Evolutionary conservation across 1,140 invertebrate genomes (phyloP).

Genomic region (Epicauta chinensis): DNA sequence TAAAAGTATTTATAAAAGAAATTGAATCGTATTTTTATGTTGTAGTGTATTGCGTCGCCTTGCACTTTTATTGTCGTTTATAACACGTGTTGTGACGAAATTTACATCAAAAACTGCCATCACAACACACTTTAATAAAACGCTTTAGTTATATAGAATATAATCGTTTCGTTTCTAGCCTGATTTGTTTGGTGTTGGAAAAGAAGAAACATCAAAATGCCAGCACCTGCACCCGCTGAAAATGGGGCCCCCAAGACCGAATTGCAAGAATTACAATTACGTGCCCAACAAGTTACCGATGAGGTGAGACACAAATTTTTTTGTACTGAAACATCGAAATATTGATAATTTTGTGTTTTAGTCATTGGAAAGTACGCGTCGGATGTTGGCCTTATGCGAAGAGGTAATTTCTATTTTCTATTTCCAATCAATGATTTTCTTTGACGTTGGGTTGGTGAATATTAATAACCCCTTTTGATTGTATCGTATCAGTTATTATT

Average conservation of each 20-base stretch:
- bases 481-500: too few relatives aligned
- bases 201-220: slow-evolving; percentile 41
- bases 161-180: too few relatives aligned
- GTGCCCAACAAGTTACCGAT: slow-evolving; percentile 82
- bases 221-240: slow-evolving; percentile 54
- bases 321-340: too few relatives aligned
- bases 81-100: too few relatives aligned
- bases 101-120: too few relatives aligned
- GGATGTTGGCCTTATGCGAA: slow-evolving; percentile 93
- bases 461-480: not conserved
- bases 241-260: slow-evolving; percentile 74
- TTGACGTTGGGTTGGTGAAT: not conserved
- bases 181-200: too few relatives aligned
- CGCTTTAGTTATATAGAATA: too few relatives aligned
- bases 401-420: slow-evolving; percentile 69
- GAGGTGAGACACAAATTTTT: slow-evolving; percentile 54
- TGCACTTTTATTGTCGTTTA: too few relatives aligned
- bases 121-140: too few relatives aligned
- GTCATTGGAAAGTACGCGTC: slow-evolving; percentile 94
- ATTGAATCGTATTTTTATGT: too few relatives aligned
- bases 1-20: too few relatives aligned
- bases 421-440: not conserved
- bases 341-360: slow-evolving; percentile 45
- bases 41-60: too few relatives aligned
- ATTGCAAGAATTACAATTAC: slow-evolving; percentile 84